Base-by-base conservation (phyloP, 2,797 vertebrate species). In the Tympanoctomys barrerae region DNA sequence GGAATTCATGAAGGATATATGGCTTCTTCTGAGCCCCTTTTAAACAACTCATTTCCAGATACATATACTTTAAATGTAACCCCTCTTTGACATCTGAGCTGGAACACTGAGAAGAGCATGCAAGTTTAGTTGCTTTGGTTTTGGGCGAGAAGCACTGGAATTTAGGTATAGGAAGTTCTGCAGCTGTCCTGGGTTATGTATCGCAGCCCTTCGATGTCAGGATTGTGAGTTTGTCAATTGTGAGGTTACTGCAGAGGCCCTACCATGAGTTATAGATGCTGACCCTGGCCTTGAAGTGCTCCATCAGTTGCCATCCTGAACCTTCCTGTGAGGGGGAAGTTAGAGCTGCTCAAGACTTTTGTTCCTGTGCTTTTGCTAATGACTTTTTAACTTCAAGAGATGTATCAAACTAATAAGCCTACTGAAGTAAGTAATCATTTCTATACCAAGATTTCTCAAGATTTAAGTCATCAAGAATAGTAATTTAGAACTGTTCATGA, bases 391-490 rank as follows among this genome's bases (percentile, higher is more conserved):
- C 78, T 94, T 97, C 91, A 95, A 92, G 71, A 93, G 64, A 49
- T 31, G 4, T 94, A 87, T 96, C 57, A 89, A 49, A 97, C 94
- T 97, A 97, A 94, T 78, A 97, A 94, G 92, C 81, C 71, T 89
- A 88, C 79, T 92, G 26, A 80, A 95, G 82, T 62, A 57, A 93
- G 89, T 84, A 91, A n/a, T 95, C 31, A 59, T 61, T 88, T 94
- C 42, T 49, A 18, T 88, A 57, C 36, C 28, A 86, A 59, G 39
- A 92, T 85, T 94, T 94, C 87, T 95, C 62, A 87, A 97, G 81
- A 83, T 75, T 70, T 95, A 88, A 94, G n/a, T 46, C 14, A 49
- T 75, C 36, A 91, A 92, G 46, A 88, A 28, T 93, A 82, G 59
- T 79, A 57, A 92, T 52, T 78, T 96, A 80, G 87, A 91, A 88